Evolutionary conservation across 1,140 invertebrate species (phyloP), one percentile per base, ranked within the genome.

Genomic region (Brachionus sp.): DNA sequence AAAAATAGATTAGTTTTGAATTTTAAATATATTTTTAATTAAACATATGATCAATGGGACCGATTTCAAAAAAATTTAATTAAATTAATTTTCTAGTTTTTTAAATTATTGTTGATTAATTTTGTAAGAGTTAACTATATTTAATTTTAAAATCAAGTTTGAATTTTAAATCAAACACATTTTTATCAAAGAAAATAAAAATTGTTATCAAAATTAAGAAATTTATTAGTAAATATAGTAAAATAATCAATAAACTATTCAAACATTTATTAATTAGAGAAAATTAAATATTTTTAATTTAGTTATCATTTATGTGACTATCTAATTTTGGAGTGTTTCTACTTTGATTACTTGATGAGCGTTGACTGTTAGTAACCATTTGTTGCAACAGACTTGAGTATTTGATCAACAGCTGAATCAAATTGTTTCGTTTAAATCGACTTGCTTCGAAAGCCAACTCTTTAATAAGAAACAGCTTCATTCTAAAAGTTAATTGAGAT

Each of bases 401-500:
- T 35, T 46, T 44, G 3, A 75, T 75, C 19, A 75, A 75, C 7
- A 50, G 13, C 25, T 75, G 70, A 25, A 46, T 75, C 29, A 75
- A 75, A 75, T 29, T 75, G 9, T 23, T 46, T 46, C 70, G 16
- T 46, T 80, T 80, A 23, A 80, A 80, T 13, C 77, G 77, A 35
- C 57, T 80, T 33, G 77, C 50, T 62, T 80, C 77, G 23, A 35
- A 80, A 33, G 37, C 19, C 16, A 80, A n/a, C 23, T 80, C 77
- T 62, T 42, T 80, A 10, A 80, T 44, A 3, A 80, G 39, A 80
- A 80, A 80, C 16, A 42, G 25, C 19, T 66, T 57, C 50, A 80
- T 80, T 80, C 77, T 80, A 19, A 62, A 29, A 23, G 50, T 80
- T 16, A 80, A 35, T 35, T 80, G 77, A 13, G 77, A 80, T 37